These are phyloP conservation scores for Spodoptera exigua DNA, from an alignment of 2,888 invertebrate genomes.

Conservation along the genomic window DNA sequence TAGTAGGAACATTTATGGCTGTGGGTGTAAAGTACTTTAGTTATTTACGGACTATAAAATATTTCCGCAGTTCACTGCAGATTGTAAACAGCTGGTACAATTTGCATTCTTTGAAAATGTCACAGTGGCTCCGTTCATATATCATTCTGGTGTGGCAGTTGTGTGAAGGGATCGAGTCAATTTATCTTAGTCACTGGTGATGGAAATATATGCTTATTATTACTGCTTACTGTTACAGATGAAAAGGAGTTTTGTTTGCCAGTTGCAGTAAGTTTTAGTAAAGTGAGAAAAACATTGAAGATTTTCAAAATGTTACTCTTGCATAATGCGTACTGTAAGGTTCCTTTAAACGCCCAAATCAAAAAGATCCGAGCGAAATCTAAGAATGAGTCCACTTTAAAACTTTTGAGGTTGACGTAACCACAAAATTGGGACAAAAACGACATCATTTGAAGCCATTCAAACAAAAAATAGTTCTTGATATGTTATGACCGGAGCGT, in stretches of 20 bases:
- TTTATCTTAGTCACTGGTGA: no score
- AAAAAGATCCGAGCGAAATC: no score
- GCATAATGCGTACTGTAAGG: no score
- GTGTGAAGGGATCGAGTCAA: no score
- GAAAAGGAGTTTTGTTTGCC: no score
- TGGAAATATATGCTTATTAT: no score
- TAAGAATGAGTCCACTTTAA: background rate
- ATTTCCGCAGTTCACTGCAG: constrained; percentile 10
- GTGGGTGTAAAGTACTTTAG: constrained; percentile 36
- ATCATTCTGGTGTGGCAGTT: no score
- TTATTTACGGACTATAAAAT: constrained; percentile 23
- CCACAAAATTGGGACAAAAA: constrained; percentile 8
- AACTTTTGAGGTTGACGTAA: constrained; percentile 7
- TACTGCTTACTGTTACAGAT: no score
- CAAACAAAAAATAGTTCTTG: constrained; percentile 29
- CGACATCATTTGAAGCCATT: constrained; percentile 7
- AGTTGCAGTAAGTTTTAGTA: no score
- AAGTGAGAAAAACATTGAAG: no score
- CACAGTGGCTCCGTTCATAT: background rate
- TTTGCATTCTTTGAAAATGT: constrained; percentile 5
- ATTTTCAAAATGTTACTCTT: no score
- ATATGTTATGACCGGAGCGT: constrained; percentile 39
- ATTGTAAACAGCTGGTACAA: constrained; percentile 14
- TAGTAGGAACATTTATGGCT: constrained; percentile 36
- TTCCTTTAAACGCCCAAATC: no score